A percentile compares a stretch with the other conserved stretches of the same genome.
Evolutionary conservation across 2,113 vertebrate species (phyloP).

Genomic region (Montifringilla adamsi): DNA sequence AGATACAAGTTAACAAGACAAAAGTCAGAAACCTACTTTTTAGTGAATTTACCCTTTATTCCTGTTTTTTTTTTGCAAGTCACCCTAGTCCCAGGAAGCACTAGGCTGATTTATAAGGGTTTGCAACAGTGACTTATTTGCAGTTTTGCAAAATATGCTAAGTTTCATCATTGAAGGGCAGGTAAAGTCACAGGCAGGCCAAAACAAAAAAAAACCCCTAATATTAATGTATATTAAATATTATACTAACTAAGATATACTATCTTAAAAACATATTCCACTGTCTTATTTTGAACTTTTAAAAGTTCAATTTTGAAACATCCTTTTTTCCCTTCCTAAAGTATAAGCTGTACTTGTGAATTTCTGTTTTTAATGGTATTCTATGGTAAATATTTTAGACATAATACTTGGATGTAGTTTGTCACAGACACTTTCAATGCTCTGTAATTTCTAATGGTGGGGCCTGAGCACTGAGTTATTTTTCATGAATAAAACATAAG

Average conservation of each 20-base stretch:
- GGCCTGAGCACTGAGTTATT: not conserved
- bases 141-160: not conserved
- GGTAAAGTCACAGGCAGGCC: not conserved
- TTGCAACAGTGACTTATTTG: not conserved
- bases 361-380: not conserved
- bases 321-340: not conserved
- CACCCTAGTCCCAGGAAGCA: not conserved
- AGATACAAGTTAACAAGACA: not conserved
- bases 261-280: not conserved
- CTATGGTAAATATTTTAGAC: not conserved
- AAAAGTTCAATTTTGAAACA: not conserved
- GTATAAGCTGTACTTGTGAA: not conserved
- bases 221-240: not conserved
- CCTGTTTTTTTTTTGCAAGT: not conserved
- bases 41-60: not conserved
- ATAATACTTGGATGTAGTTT: not conserved
- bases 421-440: not conserved
- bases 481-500: constrained; percentile 55
- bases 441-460: not conserved
- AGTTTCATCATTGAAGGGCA: not conserved
- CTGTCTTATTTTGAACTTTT: not conserved
- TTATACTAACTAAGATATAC: not conserved
- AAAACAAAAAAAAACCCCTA: not conserved
- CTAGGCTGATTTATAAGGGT: not conserved
- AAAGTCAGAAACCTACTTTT: not conserved